Percentiles rank a stretch among this genome's conserved stretches.
These are phyloP conservation scores for Pocillopora grandis DNA, from an alignment of 92 coral and sea anemone genomes.

Conservation along the genomic window DNA sequence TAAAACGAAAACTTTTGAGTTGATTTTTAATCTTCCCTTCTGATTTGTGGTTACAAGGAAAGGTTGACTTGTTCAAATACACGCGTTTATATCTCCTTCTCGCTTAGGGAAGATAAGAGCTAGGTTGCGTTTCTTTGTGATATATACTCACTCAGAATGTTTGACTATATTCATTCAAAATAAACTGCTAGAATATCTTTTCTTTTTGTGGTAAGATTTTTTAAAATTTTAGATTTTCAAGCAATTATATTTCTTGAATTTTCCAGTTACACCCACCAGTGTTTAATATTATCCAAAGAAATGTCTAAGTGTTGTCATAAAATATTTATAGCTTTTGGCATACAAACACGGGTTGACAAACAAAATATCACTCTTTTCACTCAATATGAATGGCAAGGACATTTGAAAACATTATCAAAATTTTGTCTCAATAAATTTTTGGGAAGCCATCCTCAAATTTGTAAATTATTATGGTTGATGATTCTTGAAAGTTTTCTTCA, in stretches of 20 bases:
- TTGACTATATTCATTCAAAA: background rate
- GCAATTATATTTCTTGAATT: constrained; percentile 24
- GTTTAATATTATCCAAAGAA: constrained; percentile 43
- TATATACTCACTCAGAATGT: background rate
- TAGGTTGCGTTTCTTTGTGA: constrained; percentile 9
- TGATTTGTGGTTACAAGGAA: constrained; percentile 4
- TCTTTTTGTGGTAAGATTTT: background rate
- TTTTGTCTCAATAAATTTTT: constrained; percentile 1
- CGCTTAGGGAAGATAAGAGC: background rate
- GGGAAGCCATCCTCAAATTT: background rate
- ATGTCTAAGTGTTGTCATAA: constrained; percentile 73
- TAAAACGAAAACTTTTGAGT: background rate
- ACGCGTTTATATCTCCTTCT: background rate
- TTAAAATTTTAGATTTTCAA: background rate
- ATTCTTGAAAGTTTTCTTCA: background rate
- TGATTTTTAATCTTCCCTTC: constrained; percentile 15
- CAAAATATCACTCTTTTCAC: constrained; percentile 31
- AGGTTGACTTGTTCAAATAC: constrained; percentile 3
- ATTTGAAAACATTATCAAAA: constrained; percentile 1
- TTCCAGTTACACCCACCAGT: constrained; percentile 27
- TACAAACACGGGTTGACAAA: constrained; percentile 67
- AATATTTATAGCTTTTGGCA: constrained; percentile 84
- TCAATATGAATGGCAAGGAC: constrained; percentile 12
- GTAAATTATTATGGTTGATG: background rate
- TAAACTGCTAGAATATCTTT: background rate